phyloP scores from a whole-genome alignment of 2,797 vertebrate genomes.

The Morelia viridis region DNA sequence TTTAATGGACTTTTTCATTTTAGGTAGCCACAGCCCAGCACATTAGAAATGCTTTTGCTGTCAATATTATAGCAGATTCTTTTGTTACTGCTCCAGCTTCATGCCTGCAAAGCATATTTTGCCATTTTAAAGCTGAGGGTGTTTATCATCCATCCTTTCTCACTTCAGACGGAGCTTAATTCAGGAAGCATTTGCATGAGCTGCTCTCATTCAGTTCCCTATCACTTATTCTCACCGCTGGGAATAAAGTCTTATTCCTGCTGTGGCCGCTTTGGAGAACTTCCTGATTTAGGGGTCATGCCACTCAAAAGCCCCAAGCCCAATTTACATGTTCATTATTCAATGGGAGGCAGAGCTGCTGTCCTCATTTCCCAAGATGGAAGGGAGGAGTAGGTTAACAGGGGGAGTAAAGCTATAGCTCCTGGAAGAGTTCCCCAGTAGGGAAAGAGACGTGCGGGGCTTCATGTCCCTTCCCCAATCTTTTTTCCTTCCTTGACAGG shows the following conservation, averaged over 20 bases:
- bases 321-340: conserved; percentile 68
- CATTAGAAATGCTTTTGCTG: conserved; percentile 64
- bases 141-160: conserved; percentile 73
- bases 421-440: not conserved
- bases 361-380: conserved; percentile 38
- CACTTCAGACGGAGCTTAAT: conserved; percentile 73
- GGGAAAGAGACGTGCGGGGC: conserved; percentile 50
- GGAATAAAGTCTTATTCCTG: conserved; percentile 68
- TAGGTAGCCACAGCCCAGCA: conserved; percentile 63
- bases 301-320: conserved; percentile 34
- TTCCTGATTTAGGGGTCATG: conserved; percentile 50
- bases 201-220: conserved; percentile 67
- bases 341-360: conserved; percentile 21
- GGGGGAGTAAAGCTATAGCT: conserved; percentile 31
- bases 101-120: conserved; percentile 74
- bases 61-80: conserved; percentile 67
- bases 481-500: conserved; percentile 62
- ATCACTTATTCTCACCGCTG: conserved; percentile 65
- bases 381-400: conserved; percentile 25
- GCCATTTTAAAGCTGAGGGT: conserved; percentile 67
- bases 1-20: conserved; percentile 70
- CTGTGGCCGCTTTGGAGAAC: conserved; percentile 68
- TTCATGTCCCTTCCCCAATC: not conserved
- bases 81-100: conserved; percentile 67
- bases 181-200: conserved; percentile 72